phyloP scores from a whole-genome alignment of 92 coral and sea anemone species.

The Zoanthus gigantus region DNA sequence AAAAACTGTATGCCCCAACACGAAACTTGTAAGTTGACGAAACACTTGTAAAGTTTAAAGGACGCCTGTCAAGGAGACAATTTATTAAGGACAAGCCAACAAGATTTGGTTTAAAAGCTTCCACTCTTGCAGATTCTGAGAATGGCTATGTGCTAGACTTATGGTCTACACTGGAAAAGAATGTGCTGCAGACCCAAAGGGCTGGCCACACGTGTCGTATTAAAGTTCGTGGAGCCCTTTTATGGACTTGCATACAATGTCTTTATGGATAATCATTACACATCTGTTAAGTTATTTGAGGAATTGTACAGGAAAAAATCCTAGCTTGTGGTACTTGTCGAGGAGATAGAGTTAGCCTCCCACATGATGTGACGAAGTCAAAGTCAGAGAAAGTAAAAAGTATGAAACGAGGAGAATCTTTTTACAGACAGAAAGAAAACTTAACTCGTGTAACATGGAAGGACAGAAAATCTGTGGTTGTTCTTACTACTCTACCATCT shows the following conservation, averaged over 20 bases:
- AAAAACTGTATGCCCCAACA: not conserved
- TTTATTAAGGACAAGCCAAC: not conserved
- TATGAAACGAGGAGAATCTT: too few relatives aligned
- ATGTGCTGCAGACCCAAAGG: not conserved
- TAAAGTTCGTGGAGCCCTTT: constrained; percentile 2
- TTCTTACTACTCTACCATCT: too few relatives aligned
- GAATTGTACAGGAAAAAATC: not conserved
- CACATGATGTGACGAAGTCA: too few relatives aligned
- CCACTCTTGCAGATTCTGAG: not conserved
- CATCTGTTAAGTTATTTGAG: not conserved
- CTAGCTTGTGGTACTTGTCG: constrained; percentile 23
- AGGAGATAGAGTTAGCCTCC: too few relatives aligned
- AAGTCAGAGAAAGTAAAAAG: too few relatives aligned
- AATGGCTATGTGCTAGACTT: constrained; percentile 29
- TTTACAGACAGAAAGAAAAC: too few relatives aligned
- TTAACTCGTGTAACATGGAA: too few relatives aligned
- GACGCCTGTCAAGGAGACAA: constrained; percentile 18
- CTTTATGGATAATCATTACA: not conserved
- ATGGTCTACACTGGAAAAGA: not conserved
- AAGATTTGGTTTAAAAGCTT: constrained; percentile 14
- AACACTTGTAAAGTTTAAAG: constrained; percentile 33
- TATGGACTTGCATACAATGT: not conserved
- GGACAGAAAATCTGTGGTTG: too few relatives aligned
- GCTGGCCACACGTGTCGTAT: constrained; percentile 11
- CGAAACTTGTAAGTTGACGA: constrained; percentile 17